Percentiles rank a stretch among this genome's conserved stretches.
phyloP scores from a whole-genome alignment of 2,888 invertebrate genomes.

The Argyresthia albistria region DNA sequence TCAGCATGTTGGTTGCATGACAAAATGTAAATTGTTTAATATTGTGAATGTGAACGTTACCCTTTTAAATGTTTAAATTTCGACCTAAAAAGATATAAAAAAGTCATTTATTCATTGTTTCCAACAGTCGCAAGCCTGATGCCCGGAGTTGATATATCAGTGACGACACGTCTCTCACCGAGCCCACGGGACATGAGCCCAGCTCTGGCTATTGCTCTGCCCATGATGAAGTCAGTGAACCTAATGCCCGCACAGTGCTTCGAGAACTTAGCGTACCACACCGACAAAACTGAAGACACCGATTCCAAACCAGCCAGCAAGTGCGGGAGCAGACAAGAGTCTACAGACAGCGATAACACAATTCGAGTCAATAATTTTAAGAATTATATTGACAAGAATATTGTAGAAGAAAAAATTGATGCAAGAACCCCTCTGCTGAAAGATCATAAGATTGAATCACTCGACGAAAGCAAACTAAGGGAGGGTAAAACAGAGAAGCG shows the following conservation, averaged over 20 bases:
- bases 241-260: conserved; percentile 59
- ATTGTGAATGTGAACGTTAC: no score
- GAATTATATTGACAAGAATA: conserved; percentile 44
- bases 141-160: conserved; percentile 74
- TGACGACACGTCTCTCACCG: conserved; percentile 76
- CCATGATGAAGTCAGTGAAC: conserved; percentile 73
- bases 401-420: conserved; percentile 46
- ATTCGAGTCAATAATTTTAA: conserved; percentile 49
- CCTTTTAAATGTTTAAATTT: no score
- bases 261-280: conserved; percentile 63
- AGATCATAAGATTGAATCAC: conserved; percentile 63
- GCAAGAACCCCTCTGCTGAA: conserved; percentile 55
- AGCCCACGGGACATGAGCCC: conserved; percentile 78
- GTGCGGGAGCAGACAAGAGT: conserved; percentile 42
- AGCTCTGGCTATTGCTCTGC: conserved; percentile 73
- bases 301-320: conserved; percentile 27
- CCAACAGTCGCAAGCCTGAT: conserved; percentile 63
- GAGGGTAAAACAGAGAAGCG: conserved; percentile 58
- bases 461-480: conserved; percentile 57
- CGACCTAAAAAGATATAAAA: no score
- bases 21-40: no score
- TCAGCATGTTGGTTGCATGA: no score
- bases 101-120: conserved; percentile 11
- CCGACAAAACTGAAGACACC: conserved; percentile 38
- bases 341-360: conserved; percentile 44